Evolutionary conservation across 2,797 vertebrate species (phyloP), one percentile per base, ranked within the genome.

Genomic region (Girardinus metallicus): DNA sequence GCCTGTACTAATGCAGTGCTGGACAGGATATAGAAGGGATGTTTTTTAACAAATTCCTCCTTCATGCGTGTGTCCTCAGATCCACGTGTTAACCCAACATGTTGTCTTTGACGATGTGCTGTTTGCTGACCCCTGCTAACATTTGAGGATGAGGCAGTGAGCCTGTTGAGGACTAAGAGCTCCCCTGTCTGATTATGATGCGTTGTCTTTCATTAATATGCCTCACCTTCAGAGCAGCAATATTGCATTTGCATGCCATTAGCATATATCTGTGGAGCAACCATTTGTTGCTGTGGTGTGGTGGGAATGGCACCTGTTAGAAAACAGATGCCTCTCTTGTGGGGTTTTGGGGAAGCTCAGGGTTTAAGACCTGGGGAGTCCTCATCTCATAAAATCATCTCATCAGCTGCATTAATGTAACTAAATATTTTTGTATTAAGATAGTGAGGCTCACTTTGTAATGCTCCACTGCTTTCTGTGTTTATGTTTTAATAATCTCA

Each of bases 191-290:
- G 88, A 90, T 85, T 84, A 84, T 71, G 79, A 85, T 75, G 74
- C 85, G 87, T 85, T 81, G 68, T 77, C 81, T 90, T 85, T 89
- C 89, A 93, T 93, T 91, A 88, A 90, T 87, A 89, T 85, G 85
- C 74, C 47, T 93, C 87, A 90, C 87, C 89, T 91, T 86, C 85
- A 85, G 89, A 91, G 90, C 79, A 86, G 90, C 74, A 88, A 82
- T 83, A 76, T 86, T 57, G 31, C 83, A 92, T 94, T 91, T 91
- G 88, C 93, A 91, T 90, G 73, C 60, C 31, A 94, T 94, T 93
- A 89, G 83, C 92, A 94, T 93, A 85, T 74, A 87, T 87, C 78
- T 79, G 55, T 73, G 62, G 80, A 77, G 76, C 86, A 83, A 85
- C 53, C 53, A 46, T 88, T 88, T 76, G 76, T 8, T 36, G 15